Percentiles rank a stretch among this genome's conserved stretches.
Conservation (phyloP, 53 echinoderm and acorn worm species). For the Hippasteria phrygiana region DNA sequence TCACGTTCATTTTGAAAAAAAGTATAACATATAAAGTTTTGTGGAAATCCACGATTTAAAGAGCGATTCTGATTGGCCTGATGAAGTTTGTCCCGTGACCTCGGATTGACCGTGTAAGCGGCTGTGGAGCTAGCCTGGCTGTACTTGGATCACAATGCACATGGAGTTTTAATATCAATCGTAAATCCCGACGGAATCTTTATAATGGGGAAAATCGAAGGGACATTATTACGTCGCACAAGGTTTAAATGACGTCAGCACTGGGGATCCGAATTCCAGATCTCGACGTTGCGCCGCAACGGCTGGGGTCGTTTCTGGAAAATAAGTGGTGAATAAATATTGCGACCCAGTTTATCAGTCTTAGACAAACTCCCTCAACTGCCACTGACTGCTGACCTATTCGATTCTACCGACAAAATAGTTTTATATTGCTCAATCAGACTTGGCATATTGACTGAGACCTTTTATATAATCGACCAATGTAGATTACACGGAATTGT, state of each 20-base stretch:
- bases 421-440: slow-evolving; percentile 13
- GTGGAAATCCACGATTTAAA: too few relatives aligned
- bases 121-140: not conserved
- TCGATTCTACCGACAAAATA: slow-evolving; percentile 18
- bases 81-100: slow-evolving; percentile 25
- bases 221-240: slow-evolving; percentile 30
- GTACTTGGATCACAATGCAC: not conserved
- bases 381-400: slow-evolving; percentile 40
- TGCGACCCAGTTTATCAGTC: slow-evolving; percentile 26
- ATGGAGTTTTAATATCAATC: not conserved
- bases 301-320: not conserved
- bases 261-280: slow-evolving; percentile 19
- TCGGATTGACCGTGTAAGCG: not conserved
- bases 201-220: not conserved
- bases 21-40: too few relatives aligned
- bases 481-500: not conserved
- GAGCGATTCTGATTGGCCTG: slow-evolving; percentile 10
- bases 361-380: not conserved
- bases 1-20: too few relatives aligned
- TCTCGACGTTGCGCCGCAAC: slow-evolving; percentile 31
- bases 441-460: slow-evolving; percentile 7
- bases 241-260: slow-evolving; percentile 33
- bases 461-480: not conserved
- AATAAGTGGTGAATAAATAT: slow-evolving; percentile 11
- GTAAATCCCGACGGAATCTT: not conserved